These are phyloP conservation scores for Platypus cylindrus DNA, from an alignment of 2,888 invertebrate genomes.

Conservation along the genomic window DNA sequence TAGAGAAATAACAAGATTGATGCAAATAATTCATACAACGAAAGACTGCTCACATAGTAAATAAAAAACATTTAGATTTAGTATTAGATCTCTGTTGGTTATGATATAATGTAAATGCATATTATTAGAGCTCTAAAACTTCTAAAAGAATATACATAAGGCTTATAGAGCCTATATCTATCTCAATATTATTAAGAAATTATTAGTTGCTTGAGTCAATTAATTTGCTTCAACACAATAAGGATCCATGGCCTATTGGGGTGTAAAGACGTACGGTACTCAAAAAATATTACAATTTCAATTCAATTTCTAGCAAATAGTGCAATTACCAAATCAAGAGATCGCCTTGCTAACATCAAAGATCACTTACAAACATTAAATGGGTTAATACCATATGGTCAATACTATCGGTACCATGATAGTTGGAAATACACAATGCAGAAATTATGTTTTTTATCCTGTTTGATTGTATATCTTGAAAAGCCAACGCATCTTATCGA, in stretches of 20 bases:
- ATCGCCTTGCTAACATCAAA: conserved; percentile 52
- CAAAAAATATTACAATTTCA: too few species aligned
- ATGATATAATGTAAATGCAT: too few species aligned
- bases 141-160: too few species aligned
- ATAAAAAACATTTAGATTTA: conserved; percentile 4
- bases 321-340: conserved; percentile 51
- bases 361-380: conserved; percentile 52
- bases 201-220: too few species aligned
- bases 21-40: conserved; percentile 72
- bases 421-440: conserved; percentile 80
- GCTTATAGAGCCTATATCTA: too few species aligned
- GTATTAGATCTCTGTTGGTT: too few species aligned
- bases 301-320: conserved; percentile 48
- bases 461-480: conserved; percentile 71
- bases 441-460: conserved; percentile 61
- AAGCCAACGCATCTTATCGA: conserved; percentile 59
- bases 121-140: too few species aligned
- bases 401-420: conserved; percentile 80
- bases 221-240: too few species aligned
- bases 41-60: conserved; percentile 51
- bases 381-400: conserved; percentile 54
- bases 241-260: too few species aligned
- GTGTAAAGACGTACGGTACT: too few species aligned
- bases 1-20: conserved; percentile 62
- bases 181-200: too few species aligned